Base-by-base conservation (phyloP, 2,888 invertebrate genomes). In the Hypena proboscidalis region DNA sequence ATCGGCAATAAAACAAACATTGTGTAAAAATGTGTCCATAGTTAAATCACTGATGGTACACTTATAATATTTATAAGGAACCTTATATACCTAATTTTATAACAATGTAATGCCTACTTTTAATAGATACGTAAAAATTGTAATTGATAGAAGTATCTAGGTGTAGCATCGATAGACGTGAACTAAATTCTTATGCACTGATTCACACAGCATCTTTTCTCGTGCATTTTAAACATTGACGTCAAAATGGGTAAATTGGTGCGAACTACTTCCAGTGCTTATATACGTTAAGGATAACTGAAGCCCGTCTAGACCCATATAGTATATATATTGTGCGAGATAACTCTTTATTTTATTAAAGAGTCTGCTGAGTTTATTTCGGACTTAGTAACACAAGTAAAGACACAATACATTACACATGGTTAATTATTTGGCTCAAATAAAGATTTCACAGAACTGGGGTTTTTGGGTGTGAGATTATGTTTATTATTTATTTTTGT, bases 211-310 rank as follows among this genome's bases (percentile, higher is more conserved):
- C 61, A 66, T 62, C 63, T 70, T 62, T 41, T 66, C 60, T 66
- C 63, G 66, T 80, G 72, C 73, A 80, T 74, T 76, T 77, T 68
- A 69, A 72, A 67, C 71, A 75, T 67, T 81, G 80, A 78, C 80
- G 80, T 82, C 78, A 78, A 80, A 77, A 68, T 65, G 57, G 54
- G 65, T 53, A 65, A 66, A 66, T 66, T 63, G 50, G 54, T 67
- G 62, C 65, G 53, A 68, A 63, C 65, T 59, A 62, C 63, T 72
- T 67, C 55, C 47, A 58, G 55, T 58, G 43, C 37, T 52, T 49
- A 46, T 31, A 66, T 69, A 67, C 70, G 68, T 72, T 67, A 73
- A 66, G 52, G 58, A 66, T 47, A 54, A 51, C 52, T 34, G 21
- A 58, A 50, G 26, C 34, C 25, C 44, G 53, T 44, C 48, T 37